Evolutionary conservation across 1,140 invertebrate genomes (phyloP), one percentile per base, ranked within the genome.

Genomic region (Episyrphus balteatus): DNA sequence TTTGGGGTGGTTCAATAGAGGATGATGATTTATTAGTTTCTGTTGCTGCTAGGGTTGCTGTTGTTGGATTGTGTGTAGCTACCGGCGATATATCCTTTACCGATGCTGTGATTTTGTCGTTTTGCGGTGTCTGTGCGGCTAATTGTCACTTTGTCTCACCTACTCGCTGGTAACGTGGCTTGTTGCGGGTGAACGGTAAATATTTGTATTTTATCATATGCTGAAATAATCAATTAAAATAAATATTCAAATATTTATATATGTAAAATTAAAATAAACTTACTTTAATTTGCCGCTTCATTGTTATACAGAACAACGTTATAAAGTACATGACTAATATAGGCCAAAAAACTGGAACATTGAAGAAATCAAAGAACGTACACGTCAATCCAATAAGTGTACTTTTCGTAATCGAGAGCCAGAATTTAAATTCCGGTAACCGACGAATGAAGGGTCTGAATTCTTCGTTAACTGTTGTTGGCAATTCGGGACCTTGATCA

Each of bases 131-230:
- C 62, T 68, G 65, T 68, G 65, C 65, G 59, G 65, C 62, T 68
- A 68, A 68, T 68, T 62, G 68, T 72, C 71, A 72, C 61, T 72
- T 72, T 47, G 74, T 47, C 32, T 73, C 61, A 42, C 73, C 72
- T 32, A 81, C 76, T 57, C 80, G 79, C 70, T 87, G 83, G 70
- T 91, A 97, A 68, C 84, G 86, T 58, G 90, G 92, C 74, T 99
- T 99, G 52, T 94, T 94, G 70, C 92, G 86, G 31, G 94, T 97
- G 72, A 99, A 99, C 48, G 96, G 97, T 67, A 99, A 74, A 73
- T 99, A 99, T 70, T 86, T 84, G 73, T 99, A 98, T 73, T 93
- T 96, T 58, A 99, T 92, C 97, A 99, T 99, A 75, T 99, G 96
- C 92, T 96, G 78, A 50, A 84, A 85, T 72, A 58, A 66, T n/a